Evolutionary conservation across 1,140 invertebrate genomes (phyloP).

Genomic region (Cotesia chilonis): DNA sequence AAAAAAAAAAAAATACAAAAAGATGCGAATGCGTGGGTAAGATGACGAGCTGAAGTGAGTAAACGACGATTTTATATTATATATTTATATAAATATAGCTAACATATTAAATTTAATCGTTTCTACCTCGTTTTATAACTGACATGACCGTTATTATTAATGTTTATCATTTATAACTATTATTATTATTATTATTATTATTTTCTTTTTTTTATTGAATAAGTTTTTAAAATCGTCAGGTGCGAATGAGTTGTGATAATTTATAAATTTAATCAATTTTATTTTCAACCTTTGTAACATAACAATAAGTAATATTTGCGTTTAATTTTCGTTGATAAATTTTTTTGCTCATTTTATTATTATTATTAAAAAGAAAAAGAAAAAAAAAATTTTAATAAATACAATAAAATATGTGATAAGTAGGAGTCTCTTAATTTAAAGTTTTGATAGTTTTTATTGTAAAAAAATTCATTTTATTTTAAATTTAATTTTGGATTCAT

Average conservation of each 20-base stretch:
- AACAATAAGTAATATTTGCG: background rate
- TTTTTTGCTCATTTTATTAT: slow-evolving; percentile 40
- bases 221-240: slow-evolving; percentile 18
- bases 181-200: too few relatives aligned
- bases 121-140: slow-evolving; percentile 29
- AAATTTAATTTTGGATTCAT: background rate
- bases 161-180: slow-evolving; percentile 4
- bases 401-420: slow-evolving; percentile 38
- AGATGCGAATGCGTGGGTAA: slow-evolving; percentile 8
- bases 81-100: slow-evolving; percentile 9
- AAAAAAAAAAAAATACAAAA: background rate
- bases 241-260: slow-evolving; percentile 33
- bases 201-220: slow-evolving; percentile 9
- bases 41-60: background rate
- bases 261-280: slow-evolving; percentile 21
- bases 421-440: slow-evolving; percentile 33
- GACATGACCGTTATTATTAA: slow-evolving; percentile 27
- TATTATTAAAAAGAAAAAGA: too few relatives aligned
- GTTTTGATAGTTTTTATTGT: slow-evolving; percentile 32
- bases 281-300: slow-evolving; percentile 18
- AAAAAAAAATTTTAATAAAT: slow-evolving; percentile 1
- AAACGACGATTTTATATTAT: slow-evolving; percentile 16
- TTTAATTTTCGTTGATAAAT: slow-evolving; percentile 15
- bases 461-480: background rate
- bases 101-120: slow-evolving; percentile 28